phyloP scores from a whole-genome alignment of 2,113 vertebrate species.

The Tetrao urogallus region DNA sequence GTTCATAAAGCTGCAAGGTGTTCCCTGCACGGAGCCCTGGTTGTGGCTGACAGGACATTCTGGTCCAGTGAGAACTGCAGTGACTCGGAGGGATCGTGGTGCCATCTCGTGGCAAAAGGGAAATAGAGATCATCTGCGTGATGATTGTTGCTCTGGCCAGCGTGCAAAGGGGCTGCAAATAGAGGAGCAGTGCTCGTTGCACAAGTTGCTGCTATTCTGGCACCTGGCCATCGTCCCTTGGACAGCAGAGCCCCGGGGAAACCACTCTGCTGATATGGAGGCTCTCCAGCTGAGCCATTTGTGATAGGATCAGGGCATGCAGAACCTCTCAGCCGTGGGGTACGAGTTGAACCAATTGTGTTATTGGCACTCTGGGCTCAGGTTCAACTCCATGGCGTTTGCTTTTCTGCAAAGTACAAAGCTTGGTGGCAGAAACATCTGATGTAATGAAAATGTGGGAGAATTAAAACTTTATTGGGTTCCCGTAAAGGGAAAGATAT shows the following conservation, averaged over 20 bases:
- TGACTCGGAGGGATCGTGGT: not conserved
- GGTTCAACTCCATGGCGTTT: not conserved
- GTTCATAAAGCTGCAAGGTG: not conserved
- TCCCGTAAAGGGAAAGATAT: not conserved
- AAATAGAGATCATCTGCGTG: accelerated
- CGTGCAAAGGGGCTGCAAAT: accelerated
- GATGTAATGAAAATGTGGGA: not conserved
- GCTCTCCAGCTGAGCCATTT: not conserved
- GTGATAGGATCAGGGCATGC: not conserved
- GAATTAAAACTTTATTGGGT: constrained; percentile 23
- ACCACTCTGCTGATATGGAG: not conserved
- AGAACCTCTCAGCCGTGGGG: not conserved
- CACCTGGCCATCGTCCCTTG: not conserved
- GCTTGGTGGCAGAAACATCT: not conserved
- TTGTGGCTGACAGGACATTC: accelerated
- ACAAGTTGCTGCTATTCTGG: not conserved
- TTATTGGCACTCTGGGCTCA: not conserved
- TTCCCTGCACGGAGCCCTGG: accelerated
- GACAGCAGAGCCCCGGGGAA: not conserved
- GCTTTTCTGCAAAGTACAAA: not conserved
- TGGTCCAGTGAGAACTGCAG: not conserved
- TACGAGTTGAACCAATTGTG: not conserved
- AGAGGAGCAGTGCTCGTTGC: not conserved
- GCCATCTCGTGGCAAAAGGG: constrained; percentile 61
- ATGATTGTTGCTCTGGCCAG: accelerated